Evolutionary conservation across 30 jellyfish, hydroid and myxozoan species (phyloP).

Genomic region (Hydra vulgaris): DNA sequence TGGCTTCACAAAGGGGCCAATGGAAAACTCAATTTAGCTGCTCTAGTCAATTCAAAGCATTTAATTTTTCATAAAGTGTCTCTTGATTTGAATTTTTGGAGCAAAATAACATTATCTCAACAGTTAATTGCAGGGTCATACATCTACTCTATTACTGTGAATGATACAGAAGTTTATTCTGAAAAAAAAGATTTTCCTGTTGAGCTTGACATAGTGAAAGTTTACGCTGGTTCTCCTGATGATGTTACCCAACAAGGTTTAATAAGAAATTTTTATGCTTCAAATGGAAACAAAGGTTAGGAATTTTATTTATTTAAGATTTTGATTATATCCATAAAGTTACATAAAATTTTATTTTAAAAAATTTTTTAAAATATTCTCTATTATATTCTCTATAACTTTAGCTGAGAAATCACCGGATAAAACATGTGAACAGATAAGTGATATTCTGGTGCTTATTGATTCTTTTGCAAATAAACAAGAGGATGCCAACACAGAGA

Average conservation of each 20-base stretch:
- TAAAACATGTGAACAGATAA: conserved; percentile 23
- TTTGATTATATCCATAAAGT: no score
- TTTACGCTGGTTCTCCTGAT: conserved; percentile 2
- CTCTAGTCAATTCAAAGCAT: neutral
- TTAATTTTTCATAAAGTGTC: neutral
- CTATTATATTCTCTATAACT: no score
- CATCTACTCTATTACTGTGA: neutral
- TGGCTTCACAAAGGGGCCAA: neutral
- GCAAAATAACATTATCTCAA: neutral
- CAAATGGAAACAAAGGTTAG: conserved; percentile 1
- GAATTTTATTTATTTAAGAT: neutral
- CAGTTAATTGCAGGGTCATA: neutral
- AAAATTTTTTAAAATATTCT: no score
- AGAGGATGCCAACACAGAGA: conserved; percentile 55
- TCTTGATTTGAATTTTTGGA: neutral
- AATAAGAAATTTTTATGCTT: neutral
- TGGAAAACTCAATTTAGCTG: neutral
- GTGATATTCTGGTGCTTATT: conserved; percentile 64
- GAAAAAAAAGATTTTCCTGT: conserved; percentile 3
- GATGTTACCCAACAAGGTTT: neutral
- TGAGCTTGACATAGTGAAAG: neutral
- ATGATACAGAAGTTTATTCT: conserved; percentile 2
- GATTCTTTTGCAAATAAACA: conserved; percentile 89
- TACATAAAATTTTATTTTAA: no score
- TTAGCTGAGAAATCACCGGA: neutral